These are phyloP conservation scores for Pogonognathellus flavescens DNA, from an alignment of 1,140 invertebrate genomes.

Conservation along the genomic window DNA sequence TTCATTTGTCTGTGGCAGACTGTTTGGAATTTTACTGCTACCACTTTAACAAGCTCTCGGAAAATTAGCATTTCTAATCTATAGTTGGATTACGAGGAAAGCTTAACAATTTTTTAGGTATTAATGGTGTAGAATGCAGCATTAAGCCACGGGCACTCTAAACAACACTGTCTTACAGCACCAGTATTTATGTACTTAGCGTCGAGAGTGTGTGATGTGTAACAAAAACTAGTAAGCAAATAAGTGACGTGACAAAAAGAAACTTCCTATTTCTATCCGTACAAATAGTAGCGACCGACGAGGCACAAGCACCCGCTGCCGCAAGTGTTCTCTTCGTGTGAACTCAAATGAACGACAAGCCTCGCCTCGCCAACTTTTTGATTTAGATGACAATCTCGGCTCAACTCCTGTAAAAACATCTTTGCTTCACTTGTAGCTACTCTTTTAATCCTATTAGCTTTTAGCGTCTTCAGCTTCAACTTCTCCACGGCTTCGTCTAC, in stretches of 20 bases:
- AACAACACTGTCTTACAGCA: not conserved
- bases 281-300: too few relatives aligned
- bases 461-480: slow-evolving; percentile 8
- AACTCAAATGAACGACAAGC: slow-evolving; percentile 44
- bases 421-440: slow-evolving; percentile 50
- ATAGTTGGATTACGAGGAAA: not conserved
- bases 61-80: slow-evolving; percentile 2
- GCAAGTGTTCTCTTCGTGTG: slow-evolving; percentile 48
- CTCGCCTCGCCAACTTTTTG: slow-evolving; percentile 55
- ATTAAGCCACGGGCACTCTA: slow-evolving; percentile 38
- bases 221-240: slow-evolving; percentile 10
- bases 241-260: slow-evolving; percentile 28
- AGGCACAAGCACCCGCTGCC: slow-evolving; percentile 11
- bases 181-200: slow-evolving; percentile 34
- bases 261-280: not conserved
- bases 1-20: too few relatives aligned
- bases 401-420: slow-evolving; percentile 56
- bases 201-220: slow-evolving; percentile 24
- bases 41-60: too few relatives aligned
- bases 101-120: slow-evolving; percentile 35
- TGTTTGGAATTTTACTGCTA: too few relatives aligned
- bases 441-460: slow-evolving; percentile 57
- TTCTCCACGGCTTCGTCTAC: not conserved
- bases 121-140: slow-evolving; percentile 45
- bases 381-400: slow-evolving; percentile 57